These are phyloP conservation scores for Palloptera scutellata DNA, from an alignment of 2,888 invertebrate genomes.

Conservation along the genomic window DNA sequence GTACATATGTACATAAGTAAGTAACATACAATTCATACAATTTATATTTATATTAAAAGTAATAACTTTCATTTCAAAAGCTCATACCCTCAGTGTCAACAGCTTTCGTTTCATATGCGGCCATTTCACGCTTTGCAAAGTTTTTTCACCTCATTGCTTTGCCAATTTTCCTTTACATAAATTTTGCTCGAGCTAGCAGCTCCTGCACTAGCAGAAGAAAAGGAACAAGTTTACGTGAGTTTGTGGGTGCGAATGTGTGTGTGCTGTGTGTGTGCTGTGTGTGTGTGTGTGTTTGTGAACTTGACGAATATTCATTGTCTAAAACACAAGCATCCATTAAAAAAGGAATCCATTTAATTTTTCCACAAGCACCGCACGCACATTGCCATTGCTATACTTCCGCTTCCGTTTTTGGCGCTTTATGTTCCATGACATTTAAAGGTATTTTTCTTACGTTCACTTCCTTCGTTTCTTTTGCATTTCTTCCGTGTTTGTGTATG, in stretches of 20 bases:
- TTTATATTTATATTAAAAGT: too few relatives aligned
- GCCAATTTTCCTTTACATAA: constrained; percentile 18
- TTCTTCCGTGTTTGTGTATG: too few relatives aligned
- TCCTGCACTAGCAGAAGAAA: background rate
- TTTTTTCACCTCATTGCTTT: constrained; percentile 27
- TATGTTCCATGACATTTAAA: constrained; percentile 21
- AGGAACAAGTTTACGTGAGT: background rate
- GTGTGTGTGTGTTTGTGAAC: too few relatives aligned
- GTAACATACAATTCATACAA: too few relatives aligned
- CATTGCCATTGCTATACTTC: background rate
- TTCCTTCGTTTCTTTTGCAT: too few relatives aligned
- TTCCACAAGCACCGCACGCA: constrained; percentile 26
- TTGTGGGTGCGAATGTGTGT: too few relatives aligned
- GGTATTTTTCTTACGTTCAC: constrained; percentile 15
- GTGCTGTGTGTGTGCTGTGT: too few relatives aligned
- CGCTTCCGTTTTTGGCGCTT: constrained; percentile 21
- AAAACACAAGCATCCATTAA: constrained; percentile 32
- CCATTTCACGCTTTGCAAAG: background rate
- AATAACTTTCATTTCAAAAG: too few relatives aligned
- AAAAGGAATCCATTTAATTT: constrained; percentile 33
- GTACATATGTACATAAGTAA: too few relatives aligned
- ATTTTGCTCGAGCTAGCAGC: too few relatives aligned
- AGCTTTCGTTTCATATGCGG: constrained; percentile 7
- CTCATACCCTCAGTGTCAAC: too few relatives aligned
- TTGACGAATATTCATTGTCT: constrained; percentile 35